Percentiles rank a stretch among this genome's conserved stretches.
These are phyloP conservation scores for Scaptomyza graminum DNA, from an alignment of 1,140 invertebrate genomes.

Conservation along the genomic window DNA sequence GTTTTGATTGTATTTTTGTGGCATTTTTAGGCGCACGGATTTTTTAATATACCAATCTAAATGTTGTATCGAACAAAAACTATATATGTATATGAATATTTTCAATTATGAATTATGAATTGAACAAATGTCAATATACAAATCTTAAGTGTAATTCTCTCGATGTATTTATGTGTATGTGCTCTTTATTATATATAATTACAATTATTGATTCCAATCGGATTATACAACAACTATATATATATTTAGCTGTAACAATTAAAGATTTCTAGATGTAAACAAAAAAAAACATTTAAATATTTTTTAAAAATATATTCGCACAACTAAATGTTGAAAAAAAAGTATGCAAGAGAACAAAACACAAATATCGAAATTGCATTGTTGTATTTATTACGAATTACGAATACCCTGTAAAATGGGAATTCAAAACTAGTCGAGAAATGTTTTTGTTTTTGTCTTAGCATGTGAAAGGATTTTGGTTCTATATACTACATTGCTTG, in stretches of 20 bases:
- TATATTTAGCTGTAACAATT: constrained; percentile 49
- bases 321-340: constrained; percentile 47
- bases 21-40: constrained; percentile 70
- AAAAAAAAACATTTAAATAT: constrained; percentile 45
- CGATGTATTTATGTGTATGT: constrained; percentile 52
- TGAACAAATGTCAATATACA: constrained; percentile 57
- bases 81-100: constrained; percentile 10
- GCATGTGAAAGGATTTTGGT: no score
- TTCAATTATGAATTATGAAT: constrained; percentile 15
- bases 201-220: constrained; percentile 49
- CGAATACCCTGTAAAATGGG: constrained; percentile 1
- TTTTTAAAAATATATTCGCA: constrained; percentile 75
- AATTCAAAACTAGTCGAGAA: constrained; percentile 22
- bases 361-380: constrained; percentile 25
- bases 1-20: constrained; percentile 81
- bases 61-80: constrained; percentile 51
- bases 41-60: constrained; percentile 62
- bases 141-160: constrained; percentile 56
- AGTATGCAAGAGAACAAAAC: constrained; percentile 12
- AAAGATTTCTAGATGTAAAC: constrained; percentile 41
- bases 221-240: constrained; percentile 35
- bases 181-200: constrained; percentile 41
- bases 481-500: no score
- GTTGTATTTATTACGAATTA: constrained; percentile 30
- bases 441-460: constrained; percentile 1